A percentile compares a stretch with the other conserved stretches of the same genome.
These are phyloP conservation scores for Salvelinus alpinus DNA, from an alignment of 2,113 vertebrate species.

Conservation along the genomic window DNA sequence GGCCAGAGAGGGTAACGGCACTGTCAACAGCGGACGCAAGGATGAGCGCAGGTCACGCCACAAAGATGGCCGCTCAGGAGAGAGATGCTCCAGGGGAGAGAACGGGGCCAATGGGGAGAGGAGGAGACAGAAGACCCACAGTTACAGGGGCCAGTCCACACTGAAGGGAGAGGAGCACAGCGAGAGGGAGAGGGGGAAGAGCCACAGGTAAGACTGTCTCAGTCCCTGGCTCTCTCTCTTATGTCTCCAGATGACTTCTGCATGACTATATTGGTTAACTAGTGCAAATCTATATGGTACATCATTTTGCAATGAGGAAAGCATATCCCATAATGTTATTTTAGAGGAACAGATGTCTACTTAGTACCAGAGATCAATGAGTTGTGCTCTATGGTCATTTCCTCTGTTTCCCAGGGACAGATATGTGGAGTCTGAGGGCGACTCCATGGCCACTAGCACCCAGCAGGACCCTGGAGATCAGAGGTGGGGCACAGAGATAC, in stretches of 20 bases:
- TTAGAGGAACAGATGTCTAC: not conserved
- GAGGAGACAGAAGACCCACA: slow-evolving; percentile 76
- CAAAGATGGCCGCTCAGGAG: slow-evolving; percentile 74
- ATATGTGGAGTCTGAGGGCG: slow-evolving; percentile 75
- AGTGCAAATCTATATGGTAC: not conserved
- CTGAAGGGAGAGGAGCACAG: slow-evolving; percentile 73
- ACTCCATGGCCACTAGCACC: slow-evolving; percentile 59
- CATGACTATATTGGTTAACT: no score
- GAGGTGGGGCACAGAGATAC: slow-evolving; percentile 77
- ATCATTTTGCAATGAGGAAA: not conserved
- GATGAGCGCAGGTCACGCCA: slow-evolving; percentile 77
- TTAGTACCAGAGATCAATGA: not conserved
- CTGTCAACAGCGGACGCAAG: slow-evolving; percentile 55
- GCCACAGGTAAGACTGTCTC: slow-evolving; percentile 64
- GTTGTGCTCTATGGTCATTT: not conserved
- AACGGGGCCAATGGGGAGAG: slow-evolving; percentile 74
- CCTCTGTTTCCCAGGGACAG: slow-evolving; percentile 61
- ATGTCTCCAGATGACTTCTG: not conserved
- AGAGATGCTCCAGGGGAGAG: slow-evolving; percentile 67
- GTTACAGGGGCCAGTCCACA: slow-evolving; percentile 63
- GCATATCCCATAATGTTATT: not conserved
- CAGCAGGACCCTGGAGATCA: slow-evolving; percentile 74
- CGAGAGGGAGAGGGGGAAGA: slow-evolving; percentile 69
- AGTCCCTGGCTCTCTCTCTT: not conserved
- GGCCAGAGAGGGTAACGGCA: slow-evolving; percentile 78